These are phyloP conservation scores for Montifringilla adamsi DNA, from an alignment of 2,113 vertebrate genomes.

Conservation along the genomic window DNA sequence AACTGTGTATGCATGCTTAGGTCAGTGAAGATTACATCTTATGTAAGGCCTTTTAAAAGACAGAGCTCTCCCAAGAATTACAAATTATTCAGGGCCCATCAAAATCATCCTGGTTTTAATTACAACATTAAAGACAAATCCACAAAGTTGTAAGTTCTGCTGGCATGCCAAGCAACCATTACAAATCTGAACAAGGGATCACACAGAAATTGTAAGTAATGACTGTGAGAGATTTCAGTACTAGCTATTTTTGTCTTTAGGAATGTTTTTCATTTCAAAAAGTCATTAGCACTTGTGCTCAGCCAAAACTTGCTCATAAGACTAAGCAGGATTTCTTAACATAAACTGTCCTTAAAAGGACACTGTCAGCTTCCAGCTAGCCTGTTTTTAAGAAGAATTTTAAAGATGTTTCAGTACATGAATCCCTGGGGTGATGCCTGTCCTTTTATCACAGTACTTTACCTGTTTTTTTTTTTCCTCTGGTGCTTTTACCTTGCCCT, in stretches of 20 bases:
- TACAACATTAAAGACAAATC: conserved; percentile 33
- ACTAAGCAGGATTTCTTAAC: conserved; percentile 24
- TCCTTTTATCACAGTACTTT: background rate
- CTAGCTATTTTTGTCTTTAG: conserved; percentile 35
- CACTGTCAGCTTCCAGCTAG: background rate
- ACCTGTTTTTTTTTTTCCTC: background rate
- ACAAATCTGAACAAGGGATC: conserved; percentile 22
- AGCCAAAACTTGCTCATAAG: conserved; percentile 28
- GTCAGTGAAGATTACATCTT: background rate
- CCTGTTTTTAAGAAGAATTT: background rate
- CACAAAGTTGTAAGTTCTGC: conserved; percentile 2
- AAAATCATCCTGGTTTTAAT: conserved; percentile 38
- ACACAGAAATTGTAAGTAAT: conserved; percentile 28
- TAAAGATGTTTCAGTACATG: background rate
- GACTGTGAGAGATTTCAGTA: conserved; percentile 29
- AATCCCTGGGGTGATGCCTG: background rate
- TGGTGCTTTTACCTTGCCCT: background rate
- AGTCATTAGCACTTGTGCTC: conserved; percentile 23
- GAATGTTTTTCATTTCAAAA: conserved; percentile 41
- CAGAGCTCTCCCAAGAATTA: background rate
- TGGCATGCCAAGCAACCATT: background rate
- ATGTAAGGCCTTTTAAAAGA: conserved; percentile 8
- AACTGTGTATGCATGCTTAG: background rate
- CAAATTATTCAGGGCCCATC: background rate
- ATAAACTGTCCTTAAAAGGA: conserved; percentile 26